Base-by-base conservation (phyloP, 2,113 vertebrate species). In the Lophochroa leadbeateri region DNA sequence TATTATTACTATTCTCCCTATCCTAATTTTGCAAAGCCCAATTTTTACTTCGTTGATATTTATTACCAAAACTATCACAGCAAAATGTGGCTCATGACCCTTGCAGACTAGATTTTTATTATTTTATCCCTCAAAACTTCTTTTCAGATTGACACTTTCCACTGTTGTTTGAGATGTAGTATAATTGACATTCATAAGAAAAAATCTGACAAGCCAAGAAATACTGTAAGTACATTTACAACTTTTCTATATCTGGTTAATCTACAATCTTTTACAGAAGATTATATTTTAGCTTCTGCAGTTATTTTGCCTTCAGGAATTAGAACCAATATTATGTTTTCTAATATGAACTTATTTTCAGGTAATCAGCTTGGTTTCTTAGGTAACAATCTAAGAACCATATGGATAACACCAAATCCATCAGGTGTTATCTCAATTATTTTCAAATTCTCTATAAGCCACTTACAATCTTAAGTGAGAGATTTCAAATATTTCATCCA, bases 161-260 rank as follows among this genome's bases (percentile, higher is more conserved):
- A 37, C 21, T 92, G 8, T 85, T 94, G 35, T 92, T 82, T 93
- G 68, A 41, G 23, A 86, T 95, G 52, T 57, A 95, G 70, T 52
- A 53, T 89, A 97, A 97, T 82, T 92, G 90, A 86, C 68, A 86
- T 94, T 97, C 58, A 37, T 87, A 82, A 93, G 81, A 80, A 79
- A 81, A 87, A 95, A 75, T 94, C 47, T 95, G 92, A 95, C 93
- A 93, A 85, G 29, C 18, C 70, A 75, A 97, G 78, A 95, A 95
- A 83, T 88, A 97, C 13, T 92, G 15, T 88, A 91, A 98, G 96
- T 92, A 11, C 77, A 86, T 97, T 97, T 97, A 44, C 96, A 86
- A 91, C 19, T 92, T 93, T 93, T 84, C 85, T 80, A 44, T 96
- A 57, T 24, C 68, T 69, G 64, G 15, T 35, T 13, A n/a, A 88